Conservation (phyloP, 2,797 vertebrate species). For the Rhinatrema bivittatum region DNA sequence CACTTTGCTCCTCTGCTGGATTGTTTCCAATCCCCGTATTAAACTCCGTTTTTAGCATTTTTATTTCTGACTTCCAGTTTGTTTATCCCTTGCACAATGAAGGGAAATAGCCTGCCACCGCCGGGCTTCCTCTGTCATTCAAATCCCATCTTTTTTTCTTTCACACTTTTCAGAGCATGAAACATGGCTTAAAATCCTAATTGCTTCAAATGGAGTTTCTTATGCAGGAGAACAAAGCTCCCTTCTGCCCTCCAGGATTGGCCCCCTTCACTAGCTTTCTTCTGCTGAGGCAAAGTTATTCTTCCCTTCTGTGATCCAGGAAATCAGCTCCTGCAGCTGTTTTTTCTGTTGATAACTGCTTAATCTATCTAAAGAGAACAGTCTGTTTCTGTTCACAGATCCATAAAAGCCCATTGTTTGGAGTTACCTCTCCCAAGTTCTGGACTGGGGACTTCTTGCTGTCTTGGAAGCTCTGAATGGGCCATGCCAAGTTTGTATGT, state of each 20-base stretch:
- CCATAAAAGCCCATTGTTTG: no score
- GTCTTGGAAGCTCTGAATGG: no score
- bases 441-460: no score
- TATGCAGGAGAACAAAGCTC: slow-evolving; percentile 30
- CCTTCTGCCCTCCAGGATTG: slow-evolving; percentile 16
- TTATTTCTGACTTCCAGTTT: slow-evolving; percentile 46
- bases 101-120: slow-evolving; percentile 41
- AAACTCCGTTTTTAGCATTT: slow-evolving; percentile 45
- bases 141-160: slow-evolving; percentile 45
- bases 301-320: not conserved
- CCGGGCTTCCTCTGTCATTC: slow-evolving; percentile 44
- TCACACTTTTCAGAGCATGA: slow-evolving; percentile 72
- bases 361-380: no score
- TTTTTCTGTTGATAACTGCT: no score
- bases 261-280: not conserved
- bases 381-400: no score
- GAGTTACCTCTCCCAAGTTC: no score
- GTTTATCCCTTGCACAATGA: slow-evolving; percentile 47
- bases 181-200: slow-evolving; percentile 53
- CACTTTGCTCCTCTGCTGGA: slow-evolving; percentile 39
- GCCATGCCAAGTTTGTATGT: no score
- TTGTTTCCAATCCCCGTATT: slow-evolving; percentile 43
- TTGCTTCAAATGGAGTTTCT: slow-evolving; percentile 35
- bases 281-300: no score
- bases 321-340: slow-evolving; percentile 9